Evolutionary conservation across 2,797 vertebrate species (phyloP).

Genomic region (Clarias laeviceps): DNA sequence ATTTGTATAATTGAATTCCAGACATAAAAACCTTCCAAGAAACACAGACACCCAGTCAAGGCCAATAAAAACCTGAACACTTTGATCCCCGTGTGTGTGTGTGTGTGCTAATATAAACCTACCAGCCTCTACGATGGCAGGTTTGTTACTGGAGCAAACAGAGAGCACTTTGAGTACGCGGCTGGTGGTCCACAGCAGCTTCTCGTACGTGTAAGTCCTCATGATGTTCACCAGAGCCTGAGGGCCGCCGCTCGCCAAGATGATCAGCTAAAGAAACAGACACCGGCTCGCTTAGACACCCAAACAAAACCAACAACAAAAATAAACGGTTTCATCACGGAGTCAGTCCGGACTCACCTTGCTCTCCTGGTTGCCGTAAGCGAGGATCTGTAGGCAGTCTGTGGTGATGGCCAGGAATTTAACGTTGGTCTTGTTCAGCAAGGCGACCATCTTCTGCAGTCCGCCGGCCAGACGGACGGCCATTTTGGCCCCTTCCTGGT

Average conservation of each 20-base stretch:
- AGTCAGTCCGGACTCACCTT: constrained; percentile 77
- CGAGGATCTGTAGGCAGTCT: constrained; percentile 98
- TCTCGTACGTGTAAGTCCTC: constrained; percentile 98
- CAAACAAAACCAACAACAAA: neutral
- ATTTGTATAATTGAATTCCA: neutral
- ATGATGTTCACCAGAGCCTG: constrained; percentile 98
- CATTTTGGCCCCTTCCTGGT: constrained; percentile 99
- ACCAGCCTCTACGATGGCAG: constrained; percentile 99
- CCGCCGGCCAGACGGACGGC: constrained; percentile 96
- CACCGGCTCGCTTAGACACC: neutral
- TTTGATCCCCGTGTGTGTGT: neutral
- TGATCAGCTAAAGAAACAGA: constrained; percentile 82
- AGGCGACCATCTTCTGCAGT: constrained; percentile 98
- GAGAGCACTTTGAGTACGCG: constrained; percentile 97
- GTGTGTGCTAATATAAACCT: constrained; percentile 4
- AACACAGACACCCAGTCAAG: neutral
- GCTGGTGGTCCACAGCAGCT: constrained; percentile 98
- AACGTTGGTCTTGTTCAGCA: constrained; percentile 97
- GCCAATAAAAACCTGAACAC: neutral
- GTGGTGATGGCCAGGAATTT: constrained; percentile 99
- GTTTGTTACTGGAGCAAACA: constrained; percentile 98
- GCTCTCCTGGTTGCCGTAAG: constrained; percentile 98
- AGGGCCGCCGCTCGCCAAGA: constrained; percentile 96
- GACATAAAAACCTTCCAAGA: neutral
- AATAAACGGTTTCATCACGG: neutral